These are phyloP conservation scores for Cremastinae sp. DNA, from an alignment of 2,888 invertebrate genomes.

Conservation along the genomic window DNA sequence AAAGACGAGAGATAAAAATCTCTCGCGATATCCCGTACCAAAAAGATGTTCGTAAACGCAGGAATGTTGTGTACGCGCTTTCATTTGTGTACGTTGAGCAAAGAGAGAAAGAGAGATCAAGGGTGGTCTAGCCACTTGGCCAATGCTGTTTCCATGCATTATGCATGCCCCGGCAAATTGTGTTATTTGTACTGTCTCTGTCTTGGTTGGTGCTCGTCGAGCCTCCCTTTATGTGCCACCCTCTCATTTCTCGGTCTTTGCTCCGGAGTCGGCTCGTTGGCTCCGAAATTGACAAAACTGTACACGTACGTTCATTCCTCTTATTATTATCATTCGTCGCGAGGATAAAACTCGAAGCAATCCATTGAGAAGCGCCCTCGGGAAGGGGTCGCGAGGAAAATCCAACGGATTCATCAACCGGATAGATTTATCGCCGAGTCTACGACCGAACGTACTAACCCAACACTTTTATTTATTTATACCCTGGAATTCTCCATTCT, in stretches of 20 bases:
- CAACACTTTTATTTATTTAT: conserved; percentile 32
- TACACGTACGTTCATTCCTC: conserved; percentile 3
- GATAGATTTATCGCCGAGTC: conserved; percentile 2
- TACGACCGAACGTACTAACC: background rate
- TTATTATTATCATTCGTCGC: conserved; percentile 9
- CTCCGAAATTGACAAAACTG: conserved; percentile 20
- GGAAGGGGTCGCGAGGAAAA: conserved; percentile 43
- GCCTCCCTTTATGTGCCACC: background rate
- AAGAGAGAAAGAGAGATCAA: conserved; percentile 53
- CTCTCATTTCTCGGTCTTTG: background rate
- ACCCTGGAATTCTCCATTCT: conserved; percentile 22
- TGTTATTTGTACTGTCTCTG: conserved; percentile 70
- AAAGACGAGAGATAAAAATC: too few species aligned
- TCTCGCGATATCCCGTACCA: background rate
- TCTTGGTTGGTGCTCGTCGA: background rate
- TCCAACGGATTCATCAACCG: conserved; percentile 39
- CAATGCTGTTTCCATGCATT: conserved; percentile 75
- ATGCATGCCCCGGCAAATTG: conserved; percentile 77
- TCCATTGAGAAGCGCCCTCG: conserved; percentile 24
- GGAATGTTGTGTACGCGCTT: conserved; percentile 1
- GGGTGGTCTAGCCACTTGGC: conserved; percentile 71
- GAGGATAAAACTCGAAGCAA: conserved; percentile 6
- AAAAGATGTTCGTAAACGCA: background rate
- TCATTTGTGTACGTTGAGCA: conserved; percentile 38
- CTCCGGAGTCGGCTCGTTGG: conserved; percentile 7